Base-by-base conservation (phyloP, 37 sponge, comb jelly and placozoan genomes). In the Theonella swinhoei region DNA sequence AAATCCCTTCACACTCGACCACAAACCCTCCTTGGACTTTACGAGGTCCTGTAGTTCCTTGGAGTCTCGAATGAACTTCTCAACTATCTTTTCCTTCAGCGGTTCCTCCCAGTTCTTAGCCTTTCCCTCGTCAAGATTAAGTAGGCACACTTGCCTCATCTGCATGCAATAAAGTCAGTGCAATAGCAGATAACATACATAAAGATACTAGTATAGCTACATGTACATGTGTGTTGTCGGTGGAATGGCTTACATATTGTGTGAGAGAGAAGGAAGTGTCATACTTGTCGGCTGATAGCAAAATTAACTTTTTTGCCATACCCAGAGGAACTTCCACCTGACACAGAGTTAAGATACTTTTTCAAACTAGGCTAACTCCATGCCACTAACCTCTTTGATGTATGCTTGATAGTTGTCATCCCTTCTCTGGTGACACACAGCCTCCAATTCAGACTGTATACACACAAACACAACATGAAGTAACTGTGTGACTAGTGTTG, bases 361-460 rank as follows among this genome's bases (percentile, higher is more conserved):
- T 7, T 47, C 11, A 47, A 47, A 47, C 54, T 47, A 29, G 1
- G 1, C 14, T 8, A 28, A 1, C 39, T 42, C 20, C 43, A 74
- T 74, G 5, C 26, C 14, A 62, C 69, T 78, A 20, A 95, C 96
- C 59, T 88, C 96, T 74, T 35, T 85, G 4, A 91, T 82, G 65
- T 88, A 92, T n/a, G 96, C 96, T 60, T 88, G 85, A 8, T 88
- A 83, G 74, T 95, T 95, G 11, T 95, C 89, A 19, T 84, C 80
- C 41, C 43, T 77, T 34, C 92, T 58, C 60, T 95, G 83, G 1
- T 33, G 68, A 70, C 87, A 79, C 60, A 93, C n/a, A 59, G 28
- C 59, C 26, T 81, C 64, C 23, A 93, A 25, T 28, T 86, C 76
- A 2, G 28, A 35, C 90, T 89, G 40, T 39, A 41, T 39, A 47